Base-by-base conservation (phyloP, 2,888 invertebrate genomes). In the Pristionchus mayeri region DNA sequence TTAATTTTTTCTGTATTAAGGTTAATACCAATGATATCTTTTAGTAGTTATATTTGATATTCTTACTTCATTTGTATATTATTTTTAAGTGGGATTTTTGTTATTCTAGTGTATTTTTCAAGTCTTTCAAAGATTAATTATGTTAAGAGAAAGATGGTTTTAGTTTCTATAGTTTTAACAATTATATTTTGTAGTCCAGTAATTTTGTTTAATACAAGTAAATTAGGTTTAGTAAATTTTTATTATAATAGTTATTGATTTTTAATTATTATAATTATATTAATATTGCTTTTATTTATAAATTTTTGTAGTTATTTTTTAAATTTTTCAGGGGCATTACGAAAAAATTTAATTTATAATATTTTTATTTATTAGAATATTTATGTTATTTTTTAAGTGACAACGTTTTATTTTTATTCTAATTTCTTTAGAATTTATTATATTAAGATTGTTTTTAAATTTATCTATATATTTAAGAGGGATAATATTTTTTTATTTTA, bases 231-330 rank as follows among this genome's bases (percentile, higher is more conserved):
- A 88, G 87, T 60, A 86, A 95, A 92, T 92, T 95, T 93, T 93
- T 94, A 89, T 86, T 88, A 86, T 86, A 86, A 84, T 85, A 80
- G 86, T 85, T 87, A 86, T 87, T 86, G 85, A 52, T 86, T 87
- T 85, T 44, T 88, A 67, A 85, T 88, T 85, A 50, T 75, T 50
- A 88, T 82, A 86, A 87, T 89, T 80, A 83, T 88, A 37, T 86
- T 79, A 82, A 84, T 92, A 86, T 90, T 93, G 87, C 86, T 88
- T 50, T 88, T 95, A 92, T 93, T 95, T 93, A 94, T 94, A 84
- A 87, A 87, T 88, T 90, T 87, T 88, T 87, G 86, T 57, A 88
- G 89, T 87, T 88, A 88, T 88, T 89, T 88, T 85, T 87, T 88
- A 57, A 88, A 86, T 86, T 90, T 89, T 87, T 88, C 88, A 37